Percentiles rank a stretch among this genome's conserved stretches.
These are phyloP conservation scores for Ostrea edulis DNA, from an alignment of 1,140 invertebrate genomes.

Conservation along the genomic window DNA sequence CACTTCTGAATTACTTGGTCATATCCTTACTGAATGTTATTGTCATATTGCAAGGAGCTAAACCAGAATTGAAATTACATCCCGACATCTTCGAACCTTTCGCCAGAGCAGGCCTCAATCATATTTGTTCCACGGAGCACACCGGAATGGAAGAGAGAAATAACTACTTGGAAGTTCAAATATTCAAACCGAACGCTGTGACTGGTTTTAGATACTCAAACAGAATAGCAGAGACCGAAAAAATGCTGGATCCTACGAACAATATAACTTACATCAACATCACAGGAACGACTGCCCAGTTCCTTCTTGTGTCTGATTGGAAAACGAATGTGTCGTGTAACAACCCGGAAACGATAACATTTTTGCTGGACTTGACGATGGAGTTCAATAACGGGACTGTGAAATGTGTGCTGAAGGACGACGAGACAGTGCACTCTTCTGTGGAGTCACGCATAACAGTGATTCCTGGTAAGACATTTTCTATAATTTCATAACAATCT, in stretches of 20 bases:
- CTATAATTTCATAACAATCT: no score
- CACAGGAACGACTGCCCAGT: background rate
- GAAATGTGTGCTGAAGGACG: background rate
- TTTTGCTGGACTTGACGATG: background rate
- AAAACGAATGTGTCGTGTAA: background rate
- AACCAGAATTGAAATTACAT: background rate
- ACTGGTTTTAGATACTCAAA: background rate
- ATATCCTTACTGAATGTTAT: background rate
- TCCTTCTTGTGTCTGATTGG: background rate
- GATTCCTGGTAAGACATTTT: background rate
- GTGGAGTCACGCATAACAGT: background rate
- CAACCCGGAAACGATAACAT: background rate
- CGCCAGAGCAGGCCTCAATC: background rate
- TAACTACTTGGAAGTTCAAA: background rate
- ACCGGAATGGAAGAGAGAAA: background rate
- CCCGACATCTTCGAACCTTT: background rate
- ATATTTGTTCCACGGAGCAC: background rate
- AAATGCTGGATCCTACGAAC: background rate
- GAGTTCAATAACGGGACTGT: background rate
- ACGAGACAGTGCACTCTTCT: background rate
- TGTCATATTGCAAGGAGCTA: background rate
- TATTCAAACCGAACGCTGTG: background rate
- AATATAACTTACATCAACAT: constrained; percentile 3
- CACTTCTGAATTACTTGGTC: no score
- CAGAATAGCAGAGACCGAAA: background rate